Evolutionary conservation across 1,140 invertebrate genomes (phyloP).

Genomic region (Sycophila sp.): DNA sequence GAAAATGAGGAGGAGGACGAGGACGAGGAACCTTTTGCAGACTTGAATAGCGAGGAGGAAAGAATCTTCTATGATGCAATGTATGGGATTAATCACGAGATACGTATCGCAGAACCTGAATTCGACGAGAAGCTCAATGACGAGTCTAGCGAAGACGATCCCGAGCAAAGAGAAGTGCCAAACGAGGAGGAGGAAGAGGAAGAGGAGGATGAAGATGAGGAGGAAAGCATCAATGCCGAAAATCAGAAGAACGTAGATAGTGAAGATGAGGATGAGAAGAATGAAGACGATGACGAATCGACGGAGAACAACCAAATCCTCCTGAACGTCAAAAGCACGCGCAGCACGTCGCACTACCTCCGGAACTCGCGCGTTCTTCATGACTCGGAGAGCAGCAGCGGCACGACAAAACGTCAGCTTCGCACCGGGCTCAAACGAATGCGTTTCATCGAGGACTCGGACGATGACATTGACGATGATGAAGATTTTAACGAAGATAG

Average conservation of each 20-base stretch:
- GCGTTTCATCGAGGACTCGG: conserved; percentile 73
- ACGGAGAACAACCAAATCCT: conserved; percentile 12
- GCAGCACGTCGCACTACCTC: not conserved
- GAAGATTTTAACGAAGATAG: conserved; percentile 67
- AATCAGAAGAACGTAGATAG: conserved; percentile 57
- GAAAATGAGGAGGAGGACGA: conserved; percentile 34
- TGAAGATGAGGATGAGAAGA: conserved; percentile 41
- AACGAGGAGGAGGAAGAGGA: conserved; percentile 46
- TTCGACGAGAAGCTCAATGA: too few species aligned
- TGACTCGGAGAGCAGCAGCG: conserved; percentile 27
- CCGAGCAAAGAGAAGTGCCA: too few species aligned
- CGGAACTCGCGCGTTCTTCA: conserved; percentile 7
- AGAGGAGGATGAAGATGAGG: conserved; percentile 35
- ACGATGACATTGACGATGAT: conserved; percentile 42
- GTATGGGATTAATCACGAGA: too few species aligned
- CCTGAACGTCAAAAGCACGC: not conserved
- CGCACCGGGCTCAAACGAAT: conserved; percentile 60
- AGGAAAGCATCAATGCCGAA: conserved; percentile 48
- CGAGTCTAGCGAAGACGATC: too few species aligned
- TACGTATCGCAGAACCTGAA: too few species aligned
- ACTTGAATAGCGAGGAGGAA: too few species aligned
- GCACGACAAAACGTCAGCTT: not conserved
- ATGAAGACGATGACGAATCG: conserved; percentile 39
- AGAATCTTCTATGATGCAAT: too few species aligned
- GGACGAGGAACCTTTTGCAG: too few species aligned